These are phyloP conservation scores for Drosophila pseudotalamancana DNA, from an alignment of 2,888 invertebrate genomes.

Conservation along the genomic window DNA sequence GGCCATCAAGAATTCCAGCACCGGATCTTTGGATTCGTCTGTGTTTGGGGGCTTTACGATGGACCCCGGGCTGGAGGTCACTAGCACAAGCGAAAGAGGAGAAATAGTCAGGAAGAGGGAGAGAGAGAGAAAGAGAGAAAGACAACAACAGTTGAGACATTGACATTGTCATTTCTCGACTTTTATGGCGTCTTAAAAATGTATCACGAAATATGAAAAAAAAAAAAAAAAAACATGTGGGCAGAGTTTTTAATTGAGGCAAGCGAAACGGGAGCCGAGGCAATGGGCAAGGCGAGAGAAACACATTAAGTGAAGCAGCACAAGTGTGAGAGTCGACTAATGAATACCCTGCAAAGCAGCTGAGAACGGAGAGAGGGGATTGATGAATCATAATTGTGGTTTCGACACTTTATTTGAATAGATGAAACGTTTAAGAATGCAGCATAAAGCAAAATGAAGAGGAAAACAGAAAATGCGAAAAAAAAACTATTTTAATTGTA, in stretches of 20 bases:
- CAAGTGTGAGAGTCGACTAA: background rate
- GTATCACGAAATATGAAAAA: constrained; percentile 60
- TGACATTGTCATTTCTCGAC: constrained; percentile 77
- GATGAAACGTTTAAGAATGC: background rate
- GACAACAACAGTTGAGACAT: constrained; percentile 54
- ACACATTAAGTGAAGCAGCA: constrained; percentile 4
- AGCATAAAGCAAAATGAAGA: background rate
- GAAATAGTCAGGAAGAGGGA: no score
- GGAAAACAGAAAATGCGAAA: background rate
- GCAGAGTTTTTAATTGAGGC: constrained; percentile 54
- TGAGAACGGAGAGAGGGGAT: background rate
- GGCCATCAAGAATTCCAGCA: constrained; percentile 22
- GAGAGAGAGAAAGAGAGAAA: background rate
- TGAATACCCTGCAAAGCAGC: constrained; percentile 5
- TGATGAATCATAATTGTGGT: no score
- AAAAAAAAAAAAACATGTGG: constrained; percentile 42
- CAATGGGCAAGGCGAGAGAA: constrained; percentile 27
- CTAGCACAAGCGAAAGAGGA: constrained; percentile 53
- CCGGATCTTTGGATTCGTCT: background rate
- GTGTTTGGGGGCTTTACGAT: constrained; percentile 23
- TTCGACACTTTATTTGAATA: background rate
- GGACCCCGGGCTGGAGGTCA: constrained; percentile 63
- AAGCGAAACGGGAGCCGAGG: constrained; percentile 36
- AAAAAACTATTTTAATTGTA: no score
- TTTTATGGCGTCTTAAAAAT: constrained; percentile 79